Base-by-base conservation (phyloP, 2,888 invertebrate genomes). In the Polydrusus cervinus region DNA sequence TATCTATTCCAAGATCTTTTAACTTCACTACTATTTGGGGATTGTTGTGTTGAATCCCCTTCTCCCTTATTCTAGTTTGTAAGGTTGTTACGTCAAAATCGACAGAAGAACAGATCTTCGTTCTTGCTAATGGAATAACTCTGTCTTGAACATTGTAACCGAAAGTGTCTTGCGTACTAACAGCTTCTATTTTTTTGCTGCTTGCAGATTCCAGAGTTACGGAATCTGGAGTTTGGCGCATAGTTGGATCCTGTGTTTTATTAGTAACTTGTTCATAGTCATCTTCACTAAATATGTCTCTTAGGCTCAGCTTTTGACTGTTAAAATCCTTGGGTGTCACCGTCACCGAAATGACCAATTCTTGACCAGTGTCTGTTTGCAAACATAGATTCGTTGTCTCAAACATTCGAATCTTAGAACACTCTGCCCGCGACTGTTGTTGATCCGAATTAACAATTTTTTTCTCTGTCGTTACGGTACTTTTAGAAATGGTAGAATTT, bases 101-200 rank as follows among this genome's bases (percentile, higher is more conserved):
- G 72, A 82, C 71, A 8, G 82, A 82, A 1, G 83, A 82, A 71
- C 83, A 83, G 16, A 82, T 51, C 53, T 80, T 81, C n/a, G 80
- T 82, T 25, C 83, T 77, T 7, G 65, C 75, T 18, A 82, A 61
- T 6, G 81, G 80, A 53, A 80, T 80, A 25, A 78, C 49, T 16
- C 65, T 55, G 43, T 81, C 79, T 51, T 70, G 20, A 1, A 69
- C 64, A 47, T 51, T 60, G 13, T 66, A 73, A 13, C 25, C 62
- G 5, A 45, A n/a, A 25, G 25, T 10, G 6, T 7, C 11, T 7
- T 34, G 38, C 6, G 11, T 18, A 1, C 13, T 34, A 11, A 18
- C 16, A 18, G 57, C 16, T 16, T 14, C 38, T 1, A 16, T 38
- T 18, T 18, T 38, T 25, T 3, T n/a, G 9, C 16, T 13, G 25